A percentile compares a stretch with the other conserved stretches of the same genome.
phyloP scores from a whole-genome alignment of 2,888 invertebrate species.

The Portevinia maculata region DNA sequence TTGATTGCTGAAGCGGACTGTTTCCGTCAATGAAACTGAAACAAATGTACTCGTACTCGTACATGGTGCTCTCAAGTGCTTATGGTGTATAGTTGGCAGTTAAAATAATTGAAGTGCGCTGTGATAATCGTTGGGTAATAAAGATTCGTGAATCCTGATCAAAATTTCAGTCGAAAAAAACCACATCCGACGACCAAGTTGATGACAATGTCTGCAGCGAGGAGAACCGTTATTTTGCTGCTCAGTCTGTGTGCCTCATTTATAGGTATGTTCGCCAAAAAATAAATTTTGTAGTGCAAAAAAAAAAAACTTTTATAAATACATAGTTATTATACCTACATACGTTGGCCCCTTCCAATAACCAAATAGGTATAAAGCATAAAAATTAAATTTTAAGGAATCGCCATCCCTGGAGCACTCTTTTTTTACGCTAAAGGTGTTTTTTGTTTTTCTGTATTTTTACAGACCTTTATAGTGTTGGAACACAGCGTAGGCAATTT shows the following conservation, averaged over 20 bases:
- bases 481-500: no score
- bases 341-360: no score
- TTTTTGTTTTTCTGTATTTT: no score
- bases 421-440: no score
- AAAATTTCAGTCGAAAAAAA: constrained; percentile 61
- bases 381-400: no score
- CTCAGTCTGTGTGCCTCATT: constrained; percentile 44
- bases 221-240: constrained; percentile 44
- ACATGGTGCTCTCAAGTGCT: constrained; percentile 42
- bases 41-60: constrained; percentile 2
- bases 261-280: constrained; percentile 43
- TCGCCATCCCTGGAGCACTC: no score
- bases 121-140: constrained; percentile 65
- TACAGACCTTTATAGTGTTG: no score
- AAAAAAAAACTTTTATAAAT: no score
- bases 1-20: constrained; percentile 28
- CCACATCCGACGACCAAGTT: constrained; percentile 60
- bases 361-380: no score
- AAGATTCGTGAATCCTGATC: constrained; percentile 45
- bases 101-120: constrained; percentile 61
- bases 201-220: constrained; percentile 53
- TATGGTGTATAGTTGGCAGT: constrained; percentile 2
- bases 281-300: not conserved
- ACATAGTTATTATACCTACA: no score
- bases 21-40: constrained; percentile 40